Percentiles rank a stretch among this genome's conserved stretches.
phyloP scores from a whole-genome alignment of 1,140 invertebrate genomes.

The Macrostomum lignano region DNA sequence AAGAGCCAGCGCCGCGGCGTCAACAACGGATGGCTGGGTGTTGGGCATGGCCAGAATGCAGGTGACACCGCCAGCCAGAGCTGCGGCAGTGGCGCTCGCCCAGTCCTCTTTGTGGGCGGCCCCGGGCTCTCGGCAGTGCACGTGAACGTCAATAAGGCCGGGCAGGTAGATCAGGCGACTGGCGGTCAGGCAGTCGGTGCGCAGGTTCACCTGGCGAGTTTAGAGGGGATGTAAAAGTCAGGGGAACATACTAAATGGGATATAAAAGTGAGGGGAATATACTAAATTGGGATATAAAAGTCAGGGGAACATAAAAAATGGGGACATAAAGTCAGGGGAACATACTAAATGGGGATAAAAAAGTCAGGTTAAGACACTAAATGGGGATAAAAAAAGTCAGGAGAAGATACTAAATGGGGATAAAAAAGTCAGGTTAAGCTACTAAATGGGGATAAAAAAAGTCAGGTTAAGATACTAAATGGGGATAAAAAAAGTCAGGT shows the following conservation, averaged over 20 bases:
- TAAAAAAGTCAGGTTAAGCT: too few relatives aligned
- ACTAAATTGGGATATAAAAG: neutral
- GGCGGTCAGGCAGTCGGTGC: constrained; percentile 69
- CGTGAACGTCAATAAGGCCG: constrained; percentile 81
- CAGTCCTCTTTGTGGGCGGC: constrained; percentile 87
- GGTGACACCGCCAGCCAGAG: constrained; percentile 83
- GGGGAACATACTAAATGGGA: constrained; percentile 46
- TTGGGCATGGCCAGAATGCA: constrained; percentile 92
- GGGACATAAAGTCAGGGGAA: too few relatives aligned
- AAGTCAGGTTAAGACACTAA: too few relatives aligned
- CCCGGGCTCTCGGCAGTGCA: constrained; percentile 82
- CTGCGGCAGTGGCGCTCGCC: constrained; percentile 63
- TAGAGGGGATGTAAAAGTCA: constrained; percentile 44
- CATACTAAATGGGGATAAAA: too few relatives aligned
- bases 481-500: too few relatives aligned
- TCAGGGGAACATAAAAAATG: neutral
- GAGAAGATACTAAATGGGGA: too few relatives aligned
- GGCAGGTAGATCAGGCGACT: constrained; percentile 58
- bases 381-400: too few relatives aligned
- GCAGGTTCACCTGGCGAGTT: neutral
- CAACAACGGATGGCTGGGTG: constrained; percentile 61
- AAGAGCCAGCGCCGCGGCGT: constrained; percentile 42
- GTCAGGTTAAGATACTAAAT: too few relatives aligned
- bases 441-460: too few relatives aligned
- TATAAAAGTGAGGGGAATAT: constrained; percentile 7